Evolutionary conservation across 2,113 vertebrate species (phyloP).

Genomic region (Amia ocellicauda): DNA sequence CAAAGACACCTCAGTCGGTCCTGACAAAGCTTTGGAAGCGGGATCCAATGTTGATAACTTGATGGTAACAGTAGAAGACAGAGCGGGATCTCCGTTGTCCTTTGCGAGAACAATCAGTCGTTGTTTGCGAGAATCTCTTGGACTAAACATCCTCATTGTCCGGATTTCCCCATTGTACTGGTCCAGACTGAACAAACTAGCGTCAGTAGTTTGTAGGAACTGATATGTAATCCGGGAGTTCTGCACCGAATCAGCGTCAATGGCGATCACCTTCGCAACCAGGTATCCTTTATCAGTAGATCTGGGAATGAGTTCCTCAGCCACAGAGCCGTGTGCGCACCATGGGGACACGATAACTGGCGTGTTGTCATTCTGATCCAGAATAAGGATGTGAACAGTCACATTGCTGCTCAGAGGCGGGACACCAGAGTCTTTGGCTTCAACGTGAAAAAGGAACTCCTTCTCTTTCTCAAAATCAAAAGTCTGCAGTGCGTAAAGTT

Average conservation of each 20-base stretch:
- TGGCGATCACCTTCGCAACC: conserved; percentile 56
- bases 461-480: conserved; percentile 69
- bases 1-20: conserved; percentile 51
- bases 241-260: conserved; percentile 57
- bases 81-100: conserved; percentile 52
- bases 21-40: conserved; percentile 64
- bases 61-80: conserved; percentile 62
- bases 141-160: conserved; percentile 51
- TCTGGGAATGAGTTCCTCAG: conserved; percentile 49
- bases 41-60: conserved; percentile 63
- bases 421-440: conserved; percentile 66
- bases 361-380: conserved; percentile 61
- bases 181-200: conserved; percentile 61
- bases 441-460: conserved; percentile 67
- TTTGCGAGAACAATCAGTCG: conserved; percentile 53
- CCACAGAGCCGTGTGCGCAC: conserved; percentile 47
- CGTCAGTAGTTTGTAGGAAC: conserved; percentile 48
- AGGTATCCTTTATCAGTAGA: conserved; percentile 63
- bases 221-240: conserved; percentile 64
- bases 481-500: conserved; percentile 65
- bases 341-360: conserved; percentile 50
- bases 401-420: conserved; percentile 55
- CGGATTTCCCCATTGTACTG: conserved; percentile 47
- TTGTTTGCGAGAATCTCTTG: conserved; percentile 48
- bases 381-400: conserved; percentile 49